phyloP scores from a whole-genome alignment of 1,140 invertebrate genomes.

The Cydia splendana region DNA sequence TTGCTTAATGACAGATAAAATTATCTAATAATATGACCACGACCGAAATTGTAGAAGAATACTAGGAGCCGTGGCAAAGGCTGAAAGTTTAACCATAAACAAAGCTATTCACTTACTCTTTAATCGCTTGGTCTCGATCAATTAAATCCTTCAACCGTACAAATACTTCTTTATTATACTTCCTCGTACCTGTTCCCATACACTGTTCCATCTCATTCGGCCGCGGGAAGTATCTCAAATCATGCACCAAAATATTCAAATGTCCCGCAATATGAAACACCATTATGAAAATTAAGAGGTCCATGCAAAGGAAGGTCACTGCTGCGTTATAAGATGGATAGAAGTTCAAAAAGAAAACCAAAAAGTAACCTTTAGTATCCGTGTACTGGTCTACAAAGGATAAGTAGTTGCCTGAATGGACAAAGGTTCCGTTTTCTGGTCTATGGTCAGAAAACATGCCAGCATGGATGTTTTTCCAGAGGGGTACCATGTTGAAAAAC shows the following conservation, averaged over 20 bases:
- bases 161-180: slow-evolving; percentile 1
- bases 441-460: neutral
- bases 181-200: neutral
- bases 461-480: neutral
- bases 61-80: neutral
- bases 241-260: slow-evolving; percentile 1
- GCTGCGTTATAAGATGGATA: neutral
- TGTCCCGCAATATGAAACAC: neutral
- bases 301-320: neutral
- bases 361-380: neutral
- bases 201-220: neutral
- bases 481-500: neutral
- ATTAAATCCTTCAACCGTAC: slow-evolving; percentile 2
- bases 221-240: neutral
- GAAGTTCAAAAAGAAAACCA: neutral
- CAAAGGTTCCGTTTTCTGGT: neutral
- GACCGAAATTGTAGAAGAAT: neutral
- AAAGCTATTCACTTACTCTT: neutral
- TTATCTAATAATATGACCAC: too few relatives aligned
- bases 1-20: too few relatives aligned
- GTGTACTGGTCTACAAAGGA: neutral
- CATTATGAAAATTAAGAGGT: neutral
- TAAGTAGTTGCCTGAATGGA: neutral
- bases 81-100: neutral
- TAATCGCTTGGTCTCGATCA: neutral